Percentiles rank a stretch among this genome's conserved stretches.
Conservation (phyloP, 2,797 vertebrate species). For the Hoplostethus mediterraneus region DNA sequence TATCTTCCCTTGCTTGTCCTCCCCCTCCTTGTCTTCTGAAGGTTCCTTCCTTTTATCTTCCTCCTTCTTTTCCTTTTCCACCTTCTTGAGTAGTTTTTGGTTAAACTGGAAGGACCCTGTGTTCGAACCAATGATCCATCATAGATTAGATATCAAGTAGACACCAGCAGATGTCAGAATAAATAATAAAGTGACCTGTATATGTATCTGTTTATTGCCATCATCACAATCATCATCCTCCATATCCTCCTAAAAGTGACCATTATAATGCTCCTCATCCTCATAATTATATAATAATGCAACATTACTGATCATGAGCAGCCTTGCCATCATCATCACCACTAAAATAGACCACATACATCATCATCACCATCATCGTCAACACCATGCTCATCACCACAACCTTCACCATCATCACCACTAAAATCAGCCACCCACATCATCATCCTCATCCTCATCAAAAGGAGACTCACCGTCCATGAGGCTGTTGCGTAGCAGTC, state of each 20-base stretch:
- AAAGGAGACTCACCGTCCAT: constrained; percentile 69
- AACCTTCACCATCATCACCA: too few relatives aligned
- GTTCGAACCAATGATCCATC: background rate
- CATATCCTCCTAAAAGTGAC: too few relatives aligned
- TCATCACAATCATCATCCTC: background rate
- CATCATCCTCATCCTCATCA: background rate
- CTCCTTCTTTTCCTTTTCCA: background rate
- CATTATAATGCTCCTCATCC: too few relatives aligned
- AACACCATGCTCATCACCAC: too few relatives aligned
- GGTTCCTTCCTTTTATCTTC: constrained; percentile 3
- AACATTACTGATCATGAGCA: too few relatives aligned
- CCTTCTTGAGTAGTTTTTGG: constrained; percentile 5
- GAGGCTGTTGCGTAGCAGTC: constrained; percentile 62
- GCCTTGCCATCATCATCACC: too few relatives aligned
- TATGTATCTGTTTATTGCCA: too few relatives aligned
- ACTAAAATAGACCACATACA: too few relatives aligned
- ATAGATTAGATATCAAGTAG: background rate
- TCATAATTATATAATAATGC: too few relatives aligned
- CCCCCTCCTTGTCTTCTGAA: constrained; percentile 23
- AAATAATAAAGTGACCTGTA: too few relatives aligned
- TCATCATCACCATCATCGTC: too few relatives aligned
- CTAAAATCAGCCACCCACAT: too few relatives aligned
- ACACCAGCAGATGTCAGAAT: background rate
- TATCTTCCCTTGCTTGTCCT: background rate
- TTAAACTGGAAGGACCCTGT: constrained; percentile 61